These are phyloP conservation scores for Danio choprae DNA, from an alignment of 2,797 vertebrate genomes.

Conservation along the genomic window DNA sequence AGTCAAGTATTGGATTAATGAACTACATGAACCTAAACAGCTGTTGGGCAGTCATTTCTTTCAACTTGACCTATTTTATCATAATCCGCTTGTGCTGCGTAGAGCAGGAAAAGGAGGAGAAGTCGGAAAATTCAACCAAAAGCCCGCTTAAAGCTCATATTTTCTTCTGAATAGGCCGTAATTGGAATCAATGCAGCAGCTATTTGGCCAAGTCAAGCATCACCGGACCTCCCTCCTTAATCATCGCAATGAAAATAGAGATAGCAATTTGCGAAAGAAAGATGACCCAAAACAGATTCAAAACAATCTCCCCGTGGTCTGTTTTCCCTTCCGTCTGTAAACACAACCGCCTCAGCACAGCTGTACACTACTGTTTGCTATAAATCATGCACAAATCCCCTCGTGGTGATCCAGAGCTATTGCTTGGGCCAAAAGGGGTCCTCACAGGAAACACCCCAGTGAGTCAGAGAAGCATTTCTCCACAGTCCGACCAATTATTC, in stretches of 20 bases:
- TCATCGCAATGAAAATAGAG: slow-evolving; percentile 14
- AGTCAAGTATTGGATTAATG: slow-evolving; percentile 50
- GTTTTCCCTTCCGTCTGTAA: slow-evolving; percentile 11
- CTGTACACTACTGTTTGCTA: slow-evolving; percentile 21
- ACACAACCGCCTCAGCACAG: slow-evolving; percentile 21
- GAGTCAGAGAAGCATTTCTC: not conserved
- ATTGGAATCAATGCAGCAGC: slow-evolving; percentile 38
- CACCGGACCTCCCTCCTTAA: not conserved
- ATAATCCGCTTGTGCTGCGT: slow-evolving; percentile 54
- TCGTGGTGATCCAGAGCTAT: slow-evolving; percentile 3
- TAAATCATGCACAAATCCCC: slow-evolving; percentile 22
- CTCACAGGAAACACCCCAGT: slow-evolving; percentile 12
- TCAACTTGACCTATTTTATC: slow-evolving; percentile 59
- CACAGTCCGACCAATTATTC: not conserved
- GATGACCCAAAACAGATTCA: slow-evolving; percentile 10
- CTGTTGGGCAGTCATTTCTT: slow-evolving; percentile 54
- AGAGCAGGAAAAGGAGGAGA: slow-evolving; percentile 32
- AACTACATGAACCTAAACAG: slow-evolving; percentile 53
- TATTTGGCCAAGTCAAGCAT: slow-evolving; percentile 32
- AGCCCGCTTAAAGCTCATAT: slow-evolving; percentile 34
- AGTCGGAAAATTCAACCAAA: slow-evolving; percentile 24
- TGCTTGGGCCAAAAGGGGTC: slow-evolving; percentile 11
- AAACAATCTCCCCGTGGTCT: slow-evolving; percentile 27
- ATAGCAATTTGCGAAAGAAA: slow-evolving; percentile 18
- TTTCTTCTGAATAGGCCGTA: slow-evolving; percentile 28